phyloP scores from a whole-genome alignment of 2,888 invertebrate species.

The Napeogenes sylphis region DNA sequence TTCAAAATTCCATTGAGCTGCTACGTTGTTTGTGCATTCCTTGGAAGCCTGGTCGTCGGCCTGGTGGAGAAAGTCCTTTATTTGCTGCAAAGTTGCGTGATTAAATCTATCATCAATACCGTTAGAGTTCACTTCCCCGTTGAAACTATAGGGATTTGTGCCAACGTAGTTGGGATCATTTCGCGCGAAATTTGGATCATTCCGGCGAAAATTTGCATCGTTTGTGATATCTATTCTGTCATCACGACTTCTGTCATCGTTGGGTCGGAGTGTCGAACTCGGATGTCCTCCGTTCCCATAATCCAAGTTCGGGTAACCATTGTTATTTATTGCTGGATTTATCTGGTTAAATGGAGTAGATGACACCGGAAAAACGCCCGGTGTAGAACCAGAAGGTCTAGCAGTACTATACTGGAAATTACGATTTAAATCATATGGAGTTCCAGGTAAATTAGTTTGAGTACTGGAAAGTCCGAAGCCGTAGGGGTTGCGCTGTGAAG shows the following conservation, averaged over 20 bases:
- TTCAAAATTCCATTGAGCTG: slow-evolving; percentile 92
- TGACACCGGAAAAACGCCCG: slow-evolving; percentile 57
- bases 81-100: slow-evolving; percentile 64
- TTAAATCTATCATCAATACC: slow-evolving; percentile 64
- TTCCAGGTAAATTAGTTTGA: slow-evolving; percentile 60
- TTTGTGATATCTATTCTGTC: slow-evolving; percentile 69
- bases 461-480: slow-evolving; percentile 65
- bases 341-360: slow-evolving; percentile 59
- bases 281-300: slow-evolving; percentile 54
- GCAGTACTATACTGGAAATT: slow-evolving; percentile 59
- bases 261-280: slow-evolving; percentile 51
- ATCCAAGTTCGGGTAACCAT: slow-evolving; percentile 62
- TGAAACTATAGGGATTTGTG: slow-evolving; percentile 65
- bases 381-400: slow-evolving; percentile 48
- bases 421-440: slow-evolving; percentile 57
- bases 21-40: slow-evolving; percentile 91
- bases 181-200: slow-evolving; percentile 74
- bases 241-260: slow-evolving; percentile 58
- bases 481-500: slow-evolving; percentile 54
- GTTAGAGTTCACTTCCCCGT: slow-evolving; percentile 57
- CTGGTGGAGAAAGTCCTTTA: slow-evolving; percentile 80
- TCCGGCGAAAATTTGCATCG: slow-evolving; percentile 66
- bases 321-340: slow-evolving; percentile 69
- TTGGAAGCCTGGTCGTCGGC: slow-evolving; percentile 87
- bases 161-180: slow-evolving; percentile 67